Conservation (phyloP, 2,113 vertebrate genomes). For the mouse (Mus musculus) region DNA sequence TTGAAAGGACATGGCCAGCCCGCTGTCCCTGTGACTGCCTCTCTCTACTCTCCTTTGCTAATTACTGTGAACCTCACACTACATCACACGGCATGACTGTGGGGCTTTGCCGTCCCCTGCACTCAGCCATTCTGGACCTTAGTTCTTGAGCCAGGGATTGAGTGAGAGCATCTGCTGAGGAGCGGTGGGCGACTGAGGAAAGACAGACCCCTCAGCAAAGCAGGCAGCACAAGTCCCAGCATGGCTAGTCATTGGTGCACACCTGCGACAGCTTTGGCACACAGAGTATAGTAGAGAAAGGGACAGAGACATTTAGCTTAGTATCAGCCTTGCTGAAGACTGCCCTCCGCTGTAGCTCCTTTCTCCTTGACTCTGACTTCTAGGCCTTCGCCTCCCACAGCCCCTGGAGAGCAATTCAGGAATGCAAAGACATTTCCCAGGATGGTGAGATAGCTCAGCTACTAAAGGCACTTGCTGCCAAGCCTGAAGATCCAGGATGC, state of each 20-base stretch:
- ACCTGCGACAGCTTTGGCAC: no score
- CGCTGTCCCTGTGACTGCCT: background rate
- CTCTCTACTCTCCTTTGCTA: background rate
- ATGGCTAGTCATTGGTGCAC: background rate
- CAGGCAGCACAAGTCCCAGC: background rate
- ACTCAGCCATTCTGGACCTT: background rate
- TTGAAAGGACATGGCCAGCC: background rate
- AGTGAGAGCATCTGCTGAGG: background rate
- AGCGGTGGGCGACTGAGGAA: background rate
- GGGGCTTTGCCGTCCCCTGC: background rate
- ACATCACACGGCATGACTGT: background rate
- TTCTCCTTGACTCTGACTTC: background rate
- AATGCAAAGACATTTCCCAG: background rate
- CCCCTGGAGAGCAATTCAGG: background rate
- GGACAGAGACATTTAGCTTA: background rate
- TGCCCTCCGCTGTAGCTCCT: rapidly evolving
- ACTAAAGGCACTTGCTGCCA: background rate
- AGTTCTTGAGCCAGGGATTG: background rate
- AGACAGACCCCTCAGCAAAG: background rate
- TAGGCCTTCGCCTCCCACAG: background rate
- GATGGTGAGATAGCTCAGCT: background rate
- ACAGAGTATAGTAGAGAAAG: rapidly evolving
- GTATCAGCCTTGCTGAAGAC: rapidly evolving
- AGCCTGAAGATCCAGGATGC: background rate
- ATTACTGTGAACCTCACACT: background rate